Evolutionary conservation across 1,140 invertebrate genomes (phyloP).

Genomic region (Saccostrea glomerata): DNA sequence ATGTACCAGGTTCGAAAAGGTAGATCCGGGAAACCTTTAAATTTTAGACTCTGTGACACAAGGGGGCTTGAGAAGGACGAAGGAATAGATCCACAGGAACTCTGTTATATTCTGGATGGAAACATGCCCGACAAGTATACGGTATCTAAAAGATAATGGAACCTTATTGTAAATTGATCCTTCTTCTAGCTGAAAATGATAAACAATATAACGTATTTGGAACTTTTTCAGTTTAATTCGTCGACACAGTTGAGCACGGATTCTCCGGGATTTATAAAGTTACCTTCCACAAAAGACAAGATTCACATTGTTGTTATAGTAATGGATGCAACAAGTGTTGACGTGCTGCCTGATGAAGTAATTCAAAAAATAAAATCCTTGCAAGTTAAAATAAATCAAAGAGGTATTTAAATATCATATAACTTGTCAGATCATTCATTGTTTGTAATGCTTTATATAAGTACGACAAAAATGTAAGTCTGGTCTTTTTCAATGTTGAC

Average conservation of each 20-base stretch:
- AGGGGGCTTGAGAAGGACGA: background rate
- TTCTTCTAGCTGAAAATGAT: background rate
- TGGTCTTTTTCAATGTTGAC: background rate
- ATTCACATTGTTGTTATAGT: background rate
- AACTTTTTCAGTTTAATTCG: background rate
- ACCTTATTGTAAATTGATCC: no score
- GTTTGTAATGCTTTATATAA: no score
- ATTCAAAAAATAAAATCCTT: background rate
- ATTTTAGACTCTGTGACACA: conserved; percentile 14
- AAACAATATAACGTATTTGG: background rate
- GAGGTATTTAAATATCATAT: background rate
- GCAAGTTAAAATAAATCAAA: background rate
- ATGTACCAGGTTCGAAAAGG: background rate
- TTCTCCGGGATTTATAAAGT: background rate
- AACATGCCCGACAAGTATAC: background rate
- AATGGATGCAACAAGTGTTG: background rate
- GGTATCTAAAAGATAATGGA: background rate
- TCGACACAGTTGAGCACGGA: background rate
- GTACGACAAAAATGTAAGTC: background rate
- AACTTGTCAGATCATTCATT: no score
- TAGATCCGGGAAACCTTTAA: background rate
- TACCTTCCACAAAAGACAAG: background rate
- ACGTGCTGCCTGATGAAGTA: background rate
- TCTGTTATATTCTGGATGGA: conserved; percentile 4
- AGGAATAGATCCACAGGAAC: background rate